Conservation (phyloP, 2,113 vertebrate genomes). For the human region GRCh38 chr3:20324501-20325000, state of each 20-base stretch:
- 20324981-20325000: neutral
- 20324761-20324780: neutral
- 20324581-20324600: neutral
- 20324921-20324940: neutral
- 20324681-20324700: neutral
- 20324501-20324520: neutral
- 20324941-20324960: neutral
- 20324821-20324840: neutral
- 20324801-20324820: neutral
- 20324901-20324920: neutral
- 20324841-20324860: neutral
- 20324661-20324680: neutral
- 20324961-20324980: neutral
- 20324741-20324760: neutral
- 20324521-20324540: neutral
- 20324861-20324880: neutral
- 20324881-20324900: neutral
- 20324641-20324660: neutral
- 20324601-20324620: neutral
- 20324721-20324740: neutral
- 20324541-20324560: conserved; percentile 26
- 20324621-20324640: neutral
- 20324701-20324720: neutral
- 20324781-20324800: neutral
- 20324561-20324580: neutral